Evolutionary conservation across 2,888 invertebrate species (phyloP).

Genomic region (Tuberolachnus salignus): DNA sequence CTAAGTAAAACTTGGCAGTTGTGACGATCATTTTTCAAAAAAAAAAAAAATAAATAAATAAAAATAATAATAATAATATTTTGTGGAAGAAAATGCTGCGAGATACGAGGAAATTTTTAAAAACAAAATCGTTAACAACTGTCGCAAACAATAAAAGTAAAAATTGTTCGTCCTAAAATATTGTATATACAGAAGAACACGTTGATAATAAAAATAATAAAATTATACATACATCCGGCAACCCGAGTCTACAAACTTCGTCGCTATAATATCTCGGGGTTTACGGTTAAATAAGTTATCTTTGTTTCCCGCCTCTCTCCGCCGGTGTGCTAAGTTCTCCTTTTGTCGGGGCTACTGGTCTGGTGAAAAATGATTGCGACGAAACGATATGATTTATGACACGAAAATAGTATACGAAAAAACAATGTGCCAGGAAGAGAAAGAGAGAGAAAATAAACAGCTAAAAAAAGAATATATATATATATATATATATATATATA

Average conservation of each 20-base stretch:
- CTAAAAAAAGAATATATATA: background rate
- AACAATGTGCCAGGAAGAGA: slow-evolving; percentile 10
- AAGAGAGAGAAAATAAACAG: too few relatives aligned
- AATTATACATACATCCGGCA: slow-evolving; percentile 16
- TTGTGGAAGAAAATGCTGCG: background rate
- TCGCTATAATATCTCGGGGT: slow-evolving; percentile 20
- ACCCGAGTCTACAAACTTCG: slow-evolving; percentile 12
- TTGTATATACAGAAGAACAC: background rate
- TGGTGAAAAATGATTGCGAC: slow-evolving; percentile 50
- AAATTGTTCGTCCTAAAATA: background rate
- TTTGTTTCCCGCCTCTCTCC: background rate
- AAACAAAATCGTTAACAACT: slow-evolving; percentile 17
- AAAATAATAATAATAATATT: too few relatives aligned
- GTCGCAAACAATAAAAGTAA: slow-evolving; percentile 13
- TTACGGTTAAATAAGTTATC: slow-evolving; percentile 47
- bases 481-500: too few relatives aligned
- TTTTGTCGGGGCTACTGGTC: slow-evolving; percentile 27
- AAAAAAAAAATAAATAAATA: too few relatives aligned
- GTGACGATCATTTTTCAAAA: too few relatives aligned
- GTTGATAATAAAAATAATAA: slow-evolving; percentile 1
- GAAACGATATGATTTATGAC: slow-evolving; percentile 47
- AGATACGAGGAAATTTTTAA: background rate
- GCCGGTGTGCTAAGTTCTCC: background rate
- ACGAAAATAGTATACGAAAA: slow-evolving; percentile 10
- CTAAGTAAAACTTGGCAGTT: too few relatives aligned